Evolutionary conservation across 2,113 vertebrate species (phyloP), one percentile per base, ranked within the genome.

Genomic region (crab-eating macaque (Macaca fascicularis)): DNA sequence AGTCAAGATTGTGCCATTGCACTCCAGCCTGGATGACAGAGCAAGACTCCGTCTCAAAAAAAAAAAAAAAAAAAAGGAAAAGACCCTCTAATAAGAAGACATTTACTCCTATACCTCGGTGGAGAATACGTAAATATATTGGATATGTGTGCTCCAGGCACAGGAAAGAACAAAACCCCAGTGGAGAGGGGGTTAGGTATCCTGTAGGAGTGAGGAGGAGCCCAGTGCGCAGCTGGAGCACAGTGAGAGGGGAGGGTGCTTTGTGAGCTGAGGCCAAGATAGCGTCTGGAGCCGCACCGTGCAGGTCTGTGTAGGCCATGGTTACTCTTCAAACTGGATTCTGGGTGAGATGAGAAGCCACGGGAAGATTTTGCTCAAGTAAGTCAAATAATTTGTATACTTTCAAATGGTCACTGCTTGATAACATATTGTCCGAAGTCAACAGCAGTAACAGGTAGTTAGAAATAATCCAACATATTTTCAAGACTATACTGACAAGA

Each of bases 271-370:
- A 48, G 27, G 38, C 32, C 79, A 80, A 95, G 10, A 17, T 2
- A 5, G 30, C 48, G 4, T 23, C 17, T n/a, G 32, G n/a, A 67
- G 57, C 22, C 74, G 55, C 23, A n/a, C 10, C 22, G 2, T 0
- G 0, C 0, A 70, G 86, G 38, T 2, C n/a, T 59, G 35, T 6
- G 5, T 16, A 50, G 50, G 52, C 45, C 27, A 0, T 0, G 1
- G 16, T 48, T 25, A 27, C 1, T 19, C 40, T 85, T 64, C 19
- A 89, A 6, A 75, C 35, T 35, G n/a, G 32, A 83, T n/a, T 67
- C 40, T 11, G 10, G 14, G 10, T 6, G 67, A 87, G n/a, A 43
- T 6, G 27, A 64, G 43, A 64, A 64, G 22, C 7, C 5, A 30
- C 17, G 4, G 38, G 6, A 52, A 5, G 23, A 8, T 16, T 64